These are phyloP conservation scores for Diachasmimorpha longicaudata DNA, from an alignment of 1,140 invertebrate genomes.

Conservation along the genomic window DNA sequence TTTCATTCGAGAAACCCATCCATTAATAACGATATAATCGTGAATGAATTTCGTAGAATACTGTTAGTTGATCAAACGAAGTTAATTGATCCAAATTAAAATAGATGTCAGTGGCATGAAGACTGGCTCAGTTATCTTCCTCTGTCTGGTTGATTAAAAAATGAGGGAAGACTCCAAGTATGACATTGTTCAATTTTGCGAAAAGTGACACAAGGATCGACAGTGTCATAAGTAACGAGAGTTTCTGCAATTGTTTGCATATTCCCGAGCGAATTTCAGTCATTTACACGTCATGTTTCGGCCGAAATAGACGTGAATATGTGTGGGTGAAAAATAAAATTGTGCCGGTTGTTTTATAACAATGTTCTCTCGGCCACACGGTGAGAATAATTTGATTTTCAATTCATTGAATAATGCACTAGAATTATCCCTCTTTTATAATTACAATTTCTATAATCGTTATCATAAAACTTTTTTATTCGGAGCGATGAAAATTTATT, in stretches of 20 bases:
- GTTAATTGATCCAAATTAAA: too few relatives aligned
- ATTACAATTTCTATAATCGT: too few relatives aligned
- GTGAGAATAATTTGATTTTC: background rate
- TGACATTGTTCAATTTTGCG: background rate
- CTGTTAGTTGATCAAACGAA: too few relatives aligned
- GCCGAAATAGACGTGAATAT: background rate
- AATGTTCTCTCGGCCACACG: too few relatives aligned
- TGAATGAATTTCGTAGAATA: too few relatives aligned
- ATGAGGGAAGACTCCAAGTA: background rate
- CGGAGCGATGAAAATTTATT: too few relatives aligned
- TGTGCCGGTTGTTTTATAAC: background rate
- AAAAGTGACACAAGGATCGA: background rate
- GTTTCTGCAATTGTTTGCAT: background rate
- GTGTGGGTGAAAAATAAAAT: background rate
- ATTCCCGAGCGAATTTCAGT: background rate
- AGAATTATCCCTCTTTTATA: too few relatives aligned
- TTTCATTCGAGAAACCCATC: too few relatives aligned
- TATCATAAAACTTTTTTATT: too few relatives aligned
- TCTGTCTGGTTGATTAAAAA: background rate
- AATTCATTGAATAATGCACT: background rate
- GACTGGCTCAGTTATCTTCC: background rate
- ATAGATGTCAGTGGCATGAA: too few relatives aligned
- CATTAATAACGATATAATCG: too few relatives aligned
- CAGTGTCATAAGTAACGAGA: background rate
- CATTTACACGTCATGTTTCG: background rate